Conservation (phyloP, 2,888 invertebrate genomes). For the Esperia sulphurella region DNA sequence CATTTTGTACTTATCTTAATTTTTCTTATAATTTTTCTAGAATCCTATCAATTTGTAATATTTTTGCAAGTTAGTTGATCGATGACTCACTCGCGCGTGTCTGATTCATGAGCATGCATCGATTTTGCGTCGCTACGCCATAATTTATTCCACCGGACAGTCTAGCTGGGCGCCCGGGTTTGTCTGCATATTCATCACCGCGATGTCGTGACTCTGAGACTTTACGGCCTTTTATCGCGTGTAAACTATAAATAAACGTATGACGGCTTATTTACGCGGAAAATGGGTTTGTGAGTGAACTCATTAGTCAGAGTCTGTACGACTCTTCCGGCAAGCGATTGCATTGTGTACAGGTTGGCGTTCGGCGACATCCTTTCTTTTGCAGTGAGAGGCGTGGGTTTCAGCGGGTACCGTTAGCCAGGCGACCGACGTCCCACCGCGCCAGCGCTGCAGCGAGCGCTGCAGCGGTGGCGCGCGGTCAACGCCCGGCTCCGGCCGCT, state of each 20-base stretch:
- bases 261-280: no score
- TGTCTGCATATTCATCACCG: not conserved
- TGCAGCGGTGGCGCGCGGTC: slow-evolving; percentile 44
- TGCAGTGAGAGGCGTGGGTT: slow-evolving; percentile 31
- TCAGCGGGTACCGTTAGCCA: slow-evolving; percentile 57
- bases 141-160: not conserved
- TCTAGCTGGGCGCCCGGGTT: not conserved
- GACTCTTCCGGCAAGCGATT: not conserved
- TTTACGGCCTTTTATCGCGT: no score
- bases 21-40: no score
- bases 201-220: no score
- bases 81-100: slow-evolving; percentile 12
- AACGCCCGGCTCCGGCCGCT: slow-evolving; percentile 58
- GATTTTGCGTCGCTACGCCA: slow-evolving; percentile 15
- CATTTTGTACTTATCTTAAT: not conserved
- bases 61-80: not conserved
- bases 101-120: slow-evolving; percentile 27
- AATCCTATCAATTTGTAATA: no score
- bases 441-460: slow-evolving; percentile 13
- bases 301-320: no score
- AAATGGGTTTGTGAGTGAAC: no score
- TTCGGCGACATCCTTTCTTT: not conserved
- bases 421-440: not conserved
- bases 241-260: no score
- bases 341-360: not conserved